Base-by-base conservation (phyloP, 2,797 vertebrate species). In the Pristis pectinata region DNA sequence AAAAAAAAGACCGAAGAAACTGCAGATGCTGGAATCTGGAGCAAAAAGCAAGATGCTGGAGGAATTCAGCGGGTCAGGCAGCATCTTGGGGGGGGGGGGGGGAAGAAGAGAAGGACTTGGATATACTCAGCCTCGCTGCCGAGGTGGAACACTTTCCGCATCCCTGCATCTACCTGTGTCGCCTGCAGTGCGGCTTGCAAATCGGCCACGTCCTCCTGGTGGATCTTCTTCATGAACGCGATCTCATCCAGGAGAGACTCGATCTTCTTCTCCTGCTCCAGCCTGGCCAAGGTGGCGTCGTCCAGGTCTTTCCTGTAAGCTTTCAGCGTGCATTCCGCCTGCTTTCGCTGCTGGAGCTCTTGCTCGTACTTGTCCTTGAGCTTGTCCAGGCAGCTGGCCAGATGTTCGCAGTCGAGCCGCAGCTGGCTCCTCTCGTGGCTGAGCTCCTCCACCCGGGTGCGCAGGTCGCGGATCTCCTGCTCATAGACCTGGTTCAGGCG, bases 251-350 rank as follows among this genome's bases (percentile, higher is more conserved):
- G 96, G 91, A 99, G 97, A 1, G 98, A 98, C 95, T 98, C 98
- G 95, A 98, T 98, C 96, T 98, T 98, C 97, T 98, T 98, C 96
- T 99, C 98, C 96, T 99, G 97, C 96, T 99, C 98, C 95, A 98
- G 96, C 91, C 98, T 98, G 94, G 98, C 98, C 96, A 99, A 96
- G 94, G 98, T 97, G 95, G 99, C 98, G 94, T 98, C 98, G 74
- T 99, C 98, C 96, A 98, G 98, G 80, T 98, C 98, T 95, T 98
- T 98, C 97, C 98, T 98, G 95, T 97, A 98, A 77, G 97, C 97
- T 95, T 98, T 98, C 94, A 99, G 97, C 85, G 97, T 97, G 96
- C 97, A 97, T 96, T 99, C 98, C 0, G 98, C 98, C 82, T 98
- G 98, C 83, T 98, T 98, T 5, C 98, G 97, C 93, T 97, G 96